These are phyloP conservation scores for Julus scandinavius DNA, from an alignment of 2,888 invertebrate genomes.

Conservation along the genomic window DNA sequence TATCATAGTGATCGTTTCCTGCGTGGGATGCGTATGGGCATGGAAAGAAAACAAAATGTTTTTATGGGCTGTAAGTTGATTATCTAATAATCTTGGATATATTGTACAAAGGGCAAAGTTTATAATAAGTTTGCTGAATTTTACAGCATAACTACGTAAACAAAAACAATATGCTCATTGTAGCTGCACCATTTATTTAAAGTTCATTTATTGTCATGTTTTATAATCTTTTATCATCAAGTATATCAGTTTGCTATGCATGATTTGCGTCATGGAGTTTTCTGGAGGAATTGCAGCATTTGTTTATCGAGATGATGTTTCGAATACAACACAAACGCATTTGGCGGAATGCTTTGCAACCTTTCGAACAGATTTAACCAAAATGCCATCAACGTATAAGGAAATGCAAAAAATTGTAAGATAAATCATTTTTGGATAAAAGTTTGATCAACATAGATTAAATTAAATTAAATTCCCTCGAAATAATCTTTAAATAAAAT, in stretches of 20 bases:
- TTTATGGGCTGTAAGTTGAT: not conserved
- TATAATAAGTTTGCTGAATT: not conserved
- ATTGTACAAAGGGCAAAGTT: not conserved
- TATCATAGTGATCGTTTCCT: not conserved
- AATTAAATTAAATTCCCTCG: too few relatives aligned
- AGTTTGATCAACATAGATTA: too few relatives aligned
- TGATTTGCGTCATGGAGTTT: slow-evolving; percentile 53
- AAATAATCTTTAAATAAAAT: too few relatives aligned
- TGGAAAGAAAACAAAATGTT: not conserved
- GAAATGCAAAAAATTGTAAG: too few relatives aligned
- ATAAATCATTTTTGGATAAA: too few relatives aligned
- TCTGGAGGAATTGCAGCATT: slow-evolving; percentile 55
- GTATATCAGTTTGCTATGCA: slow-evolving; percentile 28
- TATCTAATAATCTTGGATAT: not conserved
- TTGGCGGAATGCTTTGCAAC: too few relatives aligned
- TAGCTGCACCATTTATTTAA: not conserved
- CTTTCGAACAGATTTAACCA: too few relatives aligned
- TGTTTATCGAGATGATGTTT: slow-evolving; percentile 47
- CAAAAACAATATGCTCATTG: not conserved
- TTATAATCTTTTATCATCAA: not conserved
- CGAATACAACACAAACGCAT: too few relatives aligned
- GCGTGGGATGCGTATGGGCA: not conserved
- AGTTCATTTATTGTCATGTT: not conserved
- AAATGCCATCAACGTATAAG: too few relatives aligned
- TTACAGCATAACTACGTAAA: not conserved